Evolutionary conservation across 2,113 vertebrate species (phyloP).

Genomic region (Pterophyllum scalare): DNA sequence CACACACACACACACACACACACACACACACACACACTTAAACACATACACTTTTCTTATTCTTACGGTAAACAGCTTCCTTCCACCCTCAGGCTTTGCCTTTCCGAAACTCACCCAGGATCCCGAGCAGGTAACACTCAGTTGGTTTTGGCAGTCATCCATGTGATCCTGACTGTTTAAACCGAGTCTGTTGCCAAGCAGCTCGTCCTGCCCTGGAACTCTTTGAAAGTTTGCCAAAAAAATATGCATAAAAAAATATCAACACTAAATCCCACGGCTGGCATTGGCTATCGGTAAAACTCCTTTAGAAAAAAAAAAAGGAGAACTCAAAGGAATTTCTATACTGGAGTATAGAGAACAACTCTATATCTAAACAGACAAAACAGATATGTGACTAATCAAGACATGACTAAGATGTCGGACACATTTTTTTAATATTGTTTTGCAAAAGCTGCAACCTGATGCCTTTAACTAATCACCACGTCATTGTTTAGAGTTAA

Average conservation of each 20-base stretch:
- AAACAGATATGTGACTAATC: constrained; percentile 73
- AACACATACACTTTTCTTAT: constrained; percentile 31
- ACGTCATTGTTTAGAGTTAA: constrained; percentile 19
- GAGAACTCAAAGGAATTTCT: constrained; percentile 52
- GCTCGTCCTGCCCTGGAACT: constrained; percentile 54
- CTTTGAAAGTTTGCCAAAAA: constrained; percentile 52
- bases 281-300: background rate
- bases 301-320: constrained; percentile 27
- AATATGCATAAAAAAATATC: constrained; percentile 41
- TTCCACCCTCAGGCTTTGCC: constrained; percentile 64
- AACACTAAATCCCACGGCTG: constrained; percentile 11
- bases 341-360: constrained; percentile 18
- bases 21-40: constrained; percentile 27
- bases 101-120: constrained; percentile 64
- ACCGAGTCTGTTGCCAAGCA: constrained; percentile 61
- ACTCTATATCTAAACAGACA: constrained; percentile 71
- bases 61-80: constrained; percentile 69
- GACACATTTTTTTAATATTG: constrained; percentile 28
- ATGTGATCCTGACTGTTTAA: constrained; percentile 58
- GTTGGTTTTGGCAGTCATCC: constrained; percentile 73
- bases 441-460: constrained; percentile 24
- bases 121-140: constrained; percentile 69
- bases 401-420: constrained; percentile 64
- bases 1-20: constrained; percentile 40
- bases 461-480: constrained; percentile 34